phyloP scores from a whole-genome alignment of 2,888 invertebrate species.

The Acanthacorydalis orientalis region DNA sequence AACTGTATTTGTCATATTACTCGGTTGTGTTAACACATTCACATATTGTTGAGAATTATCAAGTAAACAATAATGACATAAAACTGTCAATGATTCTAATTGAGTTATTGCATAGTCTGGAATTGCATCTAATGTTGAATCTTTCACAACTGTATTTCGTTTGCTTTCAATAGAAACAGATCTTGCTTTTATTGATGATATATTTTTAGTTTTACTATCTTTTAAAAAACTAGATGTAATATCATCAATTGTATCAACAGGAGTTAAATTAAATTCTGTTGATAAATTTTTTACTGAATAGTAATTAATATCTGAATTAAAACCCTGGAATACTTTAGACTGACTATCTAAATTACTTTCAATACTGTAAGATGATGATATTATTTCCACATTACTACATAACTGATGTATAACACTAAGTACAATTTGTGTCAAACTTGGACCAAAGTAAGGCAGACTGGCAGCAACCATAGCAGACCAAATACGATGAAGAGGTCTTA shows the following conservation, averaged over 20 bases:
- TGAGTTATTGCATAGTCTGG: slow-evolving; percentile 52
- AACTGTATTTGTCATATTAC: slow-evolving; percentile 30
- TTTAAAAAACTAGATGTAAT: background rate
- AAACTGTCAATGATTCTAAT: slow-evolving; percentile 57
- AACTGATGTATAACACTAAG: slow-evolving; percentile 65
- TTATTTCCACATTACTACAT: slow-evolving; percentile 57
- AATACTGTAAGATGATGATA: slow-evolving; percentile 27
- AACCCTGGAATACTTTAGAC: background rate
- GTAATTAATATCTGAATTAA: slow-evolving; percentile 1
- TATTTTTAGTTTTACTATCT: background rate
- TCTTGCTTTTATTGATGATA: background rate
- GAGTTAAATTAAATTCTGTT: slow-evolving; percentile 4
- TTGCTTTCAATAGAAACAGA: background rate
- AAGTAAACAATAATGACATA: slow-evolving; percentile 65
- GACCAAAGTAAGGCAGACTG: slow-evolving; percentile 62
- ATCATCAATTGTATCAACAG: slow-evolving; percentile 1
- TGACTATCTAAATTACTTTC: slow-evolving; percentile 9
- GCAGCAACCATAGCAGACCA: slow-evolving; percentile 71
- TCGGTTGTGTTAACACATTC: slow-evolving; percentile 35
- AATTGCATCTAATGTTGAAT: slow-evolving; percentile 14
- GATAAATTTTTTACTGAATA: slow-evolving; percentile 2
- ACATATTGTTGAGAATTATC: slow-evolving; percentile 43
- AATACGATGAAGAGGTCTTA: slow-evolving; percentile 59
- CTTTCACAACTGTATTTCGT: background rate
- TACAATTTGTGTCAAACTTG: slow-evolving; percentile 57